phyloP scores from a whole-genome alignment of 2,888 invertebrate genomes.

The Apamea anceps region DNA sequence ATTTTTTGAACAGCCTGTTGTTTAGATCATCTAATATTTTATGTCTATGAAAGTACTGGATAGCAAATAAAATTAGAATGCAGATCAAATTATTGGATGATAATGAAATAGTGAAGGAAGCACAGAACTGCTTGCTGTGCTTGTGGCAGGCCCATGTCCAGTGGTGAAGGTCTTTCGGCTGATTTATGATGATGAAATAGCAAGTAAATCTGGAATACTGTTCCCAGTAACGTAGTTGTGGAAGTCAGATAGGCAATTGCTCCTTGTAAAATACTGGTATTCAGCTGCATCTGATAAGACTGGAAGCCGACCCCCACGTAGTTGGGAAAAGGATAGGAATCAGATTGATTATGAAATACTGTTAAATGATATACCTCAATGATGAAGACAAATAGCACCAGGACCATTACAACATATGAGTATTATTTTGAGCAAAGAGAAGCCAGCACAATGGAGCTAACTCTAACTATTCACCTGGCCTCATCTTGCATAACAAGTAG shows the following conservation, averaged over 20 bases:
- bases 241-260: too few species aligned
- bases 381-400: not conserved
- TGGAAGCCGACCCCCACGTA: too few species aligned
- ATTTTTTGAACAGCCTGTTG: too few species aligned
- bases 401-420: not conserved
- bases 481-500: constrained; percentile 95
- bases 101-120: not conserved
- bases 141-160: not conserved
- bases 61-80: not conserved
- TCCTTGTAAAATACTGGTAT: too few species aligned
- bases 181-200: not conserved
- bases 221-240: too few species aligned
- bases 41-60: not conserved
- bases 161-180: not conserved
- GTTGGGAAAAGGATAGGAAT: too few species aligned
- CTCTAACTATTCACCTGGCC: constrained; percentile 89
- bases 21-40: not conserved
- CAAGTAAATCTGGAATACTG: not conserved
- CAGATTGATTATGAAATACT: not conserved
- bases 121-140: not conserved
- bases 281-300: too few species aligned
- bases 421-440: constrained; percentile 2
- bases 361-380: not conserved
- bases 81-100: not conserved
- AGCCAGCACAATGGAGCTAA: not conserved